Percentiles rank a stretch among this genome's conserved stretches.
phyloP scores from a whole-genome alignment of 53 echinoderm and acorn worm genomes.

The Henricia sp. region DNA sequence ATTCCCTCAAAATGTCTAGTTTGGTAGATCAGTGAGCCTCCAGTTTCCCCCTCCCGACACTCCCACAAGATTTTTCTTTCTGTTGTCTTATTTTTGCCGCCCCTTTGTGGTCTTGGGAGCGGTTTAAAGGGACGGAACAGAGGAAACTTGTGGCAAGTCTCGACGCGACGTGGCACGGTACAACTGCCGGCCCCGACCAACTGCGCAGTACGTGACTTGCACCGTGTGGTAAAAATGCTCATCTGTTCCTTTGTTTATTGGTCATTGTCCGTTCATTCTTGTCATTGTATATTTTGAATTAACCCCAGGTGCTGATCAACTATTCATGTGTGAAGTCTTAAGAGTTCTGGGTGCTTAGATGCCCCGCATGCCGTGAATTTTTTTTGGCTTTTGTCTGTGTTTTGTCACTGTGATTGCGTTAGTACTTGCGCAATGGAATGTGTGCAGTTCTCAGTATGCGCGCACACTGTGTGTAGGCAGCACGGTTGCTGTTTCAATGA shows the following conservation, averaged over 20 bases:
- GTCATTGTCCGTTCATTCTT: conserved; percentile 14
- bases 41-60: conserved; percentile 8
- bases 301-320: not conserved
- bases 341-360: not conserved
- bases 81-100: conserved; percentile 1
- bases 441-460: not conserved
- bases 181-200: too few species aligned
- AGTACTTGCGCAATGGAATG: not conserved
- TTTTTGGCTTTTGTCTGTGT: not conserved
- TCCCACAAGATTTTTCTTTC: conserved; percentile 49
- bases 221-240: not conserved
- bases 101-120: conserved; percentile 3
- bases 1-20: conserved; percentile 63
- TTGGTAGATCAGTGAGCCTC: conserved; percentile 15
- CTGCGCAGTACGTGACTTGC: conserved; percentile 17
- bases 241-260: conserved; percentile 32
- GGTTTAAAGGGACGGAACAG: conserved; percentile 3
- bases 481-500: not conserved
- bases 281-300: conserved; percentile 3
- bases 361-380: not conserved
- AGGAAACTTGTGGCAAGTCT: conserved; percentile 40
- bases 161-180: conserved; percentile 50
- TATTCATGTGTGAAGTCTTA: not conserved
- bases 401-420: conserved; percentile 9
- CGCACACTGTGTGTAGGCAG: not conserved